These are phyloP conservation scores for Philaenus spumarius DNA, from an alignment of 1,140 invertebrate species.

Conservation along the genomic window DNA sequence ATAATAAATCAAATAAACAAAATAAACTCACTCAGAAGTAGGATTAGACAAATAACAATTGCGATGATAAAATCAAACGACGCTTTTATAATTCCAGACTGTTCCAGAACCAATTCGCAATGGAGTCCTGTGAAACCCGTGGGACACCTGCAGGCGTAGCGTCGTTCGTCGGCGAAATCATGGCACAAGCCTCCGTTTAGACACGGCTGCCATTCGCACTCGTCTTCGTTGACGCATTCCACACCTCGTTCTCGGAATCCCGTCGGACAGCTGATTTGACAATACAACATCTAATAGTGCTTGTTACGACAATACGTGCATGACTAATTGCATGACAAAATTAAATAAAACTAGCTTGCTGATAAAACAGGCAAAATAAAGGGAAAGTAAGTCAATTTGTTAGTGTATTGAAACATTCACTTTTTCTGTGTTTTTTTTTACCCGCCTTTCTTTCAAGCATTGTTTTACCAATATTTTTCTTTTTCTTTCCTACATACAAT, in stretches of 20 bases:
- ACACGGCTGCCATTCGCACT: conserved; percentile 63
- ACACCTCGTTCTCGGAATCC: conserved; percentile 54
- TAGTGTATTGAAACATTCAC: too few relatives aligned
- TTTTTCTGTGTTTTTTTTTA: too few relatives aligned
- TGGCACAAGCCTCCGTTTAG: conserved; percentile 64
- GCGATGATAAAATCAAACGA: conserved; percentile 78
- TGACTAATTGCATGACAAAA: neutral
- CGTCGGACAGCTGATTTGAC: conserved; percentile 55
- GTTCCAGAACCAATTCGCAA: conserved; percentile 66
- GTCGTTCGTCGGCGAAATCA: conserved; percentile 58
- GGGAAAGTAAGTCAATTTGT: neutral
- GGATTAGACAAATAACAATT: conserved; percentile 65
- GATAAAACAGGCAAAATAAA: conserved; percentile 4
- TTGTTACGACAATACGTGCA: neutral
- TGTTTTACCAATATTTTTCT: too few relatives aligned
- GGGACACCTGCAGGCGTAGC: conserved; percentile 69
- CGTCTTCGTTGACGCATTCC: conserved; percentile 66
- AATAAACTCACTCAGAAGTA: conserved; percentile 63
- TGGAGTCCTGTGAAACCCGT: conserved; percentile 66
- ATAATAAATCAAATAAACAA: conserved; percentile 24
- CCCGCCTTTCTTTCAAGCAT: too few relatives aligned
- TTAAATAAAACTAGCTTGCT: neutral
- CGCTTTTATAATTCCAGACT: conserved; percentile 67
- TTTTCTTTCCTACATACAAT: neutral
- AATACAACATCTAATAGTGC: neutral